Evolutionary conservation across 2,888 invertebrate genomes (phyloP), one percentile per base, ranked within the genome.

Genomic region (Xestia sexstrigata): DNA sequence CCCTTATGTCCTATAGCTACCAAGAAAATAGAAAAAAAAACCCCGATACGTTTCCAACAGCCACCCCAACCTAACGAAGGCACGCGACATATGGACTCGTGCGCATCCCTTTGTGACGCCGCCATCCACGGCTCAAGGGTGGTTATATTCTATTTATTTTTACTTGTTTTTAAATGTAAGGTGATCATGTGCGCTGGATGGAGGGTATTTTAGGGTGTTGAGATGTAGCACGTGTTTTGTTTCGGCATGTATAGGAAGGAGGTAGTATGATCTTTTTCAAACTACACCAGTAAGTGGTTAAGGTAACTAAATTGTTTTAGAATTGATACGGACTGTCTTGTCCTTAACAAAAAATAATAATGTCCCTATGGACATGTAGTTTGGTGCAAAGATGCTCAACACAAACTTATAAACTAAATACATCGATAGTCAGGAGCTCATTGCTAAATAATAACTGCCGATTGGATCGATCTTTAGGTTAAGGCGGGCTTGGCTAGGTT

Each of bases 11-110:
- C 30, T 58, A 23, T 35, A 45, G 76, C 76, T 86, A 80, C 80
- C 65, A 69, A 80, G 82, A 82, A 83, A 71, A 62, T n/a, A 71
- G n/a, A 71, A 49, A 85, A 76, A n/a, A 84, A 76, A 76, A 52
- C 74, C 35, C 6, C 26, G 58, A 77, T 72, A 68, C 49, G 47
- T 78, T 83, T 67, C 72, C 65, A 69, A 80, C 79, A 78, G 71
- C 74, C 86, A 81, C 76, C 84, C 60, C n/a, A 42, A 17, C 42
- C 78, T 88, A 87, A 88, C 86, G 77, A 89, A 84, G 72, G 88
- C 87, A 85, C 87, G 89, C 93, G 93, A 91, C 95, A 95, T 94
- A 92, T 95, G 95, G 92, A 92, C 94, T 92, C 95, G 94, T 94
- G 95, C 95, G 92, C 94, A 92, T 92, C 93, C 91, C 92, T 93